These are phyloP conservation scores for Calliphora vomitoria DNA, from an alignment of 2,888 invertebrate genomes.

Conservation along the genomic window DNA sequence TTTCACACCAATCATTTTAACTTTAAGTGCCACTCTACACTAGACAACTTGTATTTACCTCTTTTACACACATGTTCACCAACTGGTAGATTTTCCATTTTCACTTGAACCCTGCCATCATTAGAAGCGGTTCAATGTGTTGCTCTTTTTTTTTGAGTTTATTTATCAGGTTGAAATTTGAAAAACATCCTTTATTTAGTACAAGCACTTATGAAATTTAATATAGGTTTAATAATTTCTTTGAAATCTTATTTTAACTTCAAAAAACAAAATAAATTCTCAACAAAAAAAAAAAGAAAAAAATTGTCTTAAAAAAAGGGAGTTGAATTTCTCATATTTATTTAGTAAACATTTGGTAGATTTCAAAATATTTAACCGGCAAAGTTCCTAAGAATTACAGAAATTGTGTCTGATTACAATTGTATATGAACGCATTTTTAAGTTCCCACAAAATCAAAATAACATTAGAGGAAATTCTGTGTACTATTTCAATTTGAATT, in stretches of 20 bases:
- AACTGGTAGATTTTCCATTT: slow-evolving; percentile 1
- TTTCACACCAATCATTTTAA: not conserved
- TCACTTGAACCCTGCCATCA: not conserved
- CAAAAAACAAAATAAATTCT: not conserved
- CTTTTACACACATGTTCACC: slow-evolving; percentile 10
- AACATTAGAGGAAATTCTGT: not conserved
- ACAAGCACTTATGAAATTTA: slow-evolving; percentile 56
- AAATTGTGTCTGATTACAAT: slow-evolving; percentile 24
- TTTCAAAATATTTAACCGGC: slow-evolving; percentile 42
- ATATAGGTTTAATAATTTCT: slow-evolving; percentile 54
- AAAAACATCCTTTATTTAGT: not conserved
- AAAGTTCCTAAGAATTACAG: slow-evolving; percentile 44
- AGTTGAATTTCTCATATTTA: slow-evolving; percentile 58
- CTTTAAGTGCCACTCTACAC: not conserved
- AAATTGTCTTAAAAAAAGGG: slow-evolving; percentile 16
- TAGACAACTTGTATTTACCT: not conserved
- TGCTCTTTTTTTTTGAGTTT: not conserved
- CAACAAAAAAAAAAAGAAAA: slow-evolving; percentile 22
- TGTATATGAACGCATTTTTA: not conserved
- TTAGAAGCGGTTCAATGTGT: slow-evolving; percentile 13
- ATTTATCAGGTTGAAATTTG: slow-evolving; percentile 22
- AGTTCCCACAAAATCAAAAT: slow-evolving; percentile 24
- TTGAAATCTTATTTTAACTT: slow-evolving; percentile 42
- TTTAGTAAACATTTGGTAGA: slow-evolving; percentile 61
- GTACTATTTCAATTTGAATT: not conserved